A percentile compares a stretch with the other conserved stretches of the same genome.
phyloP scores from a whole-genome alignment of 2,113 vertebrate species.

The Rutilus rutilus region DNA sequence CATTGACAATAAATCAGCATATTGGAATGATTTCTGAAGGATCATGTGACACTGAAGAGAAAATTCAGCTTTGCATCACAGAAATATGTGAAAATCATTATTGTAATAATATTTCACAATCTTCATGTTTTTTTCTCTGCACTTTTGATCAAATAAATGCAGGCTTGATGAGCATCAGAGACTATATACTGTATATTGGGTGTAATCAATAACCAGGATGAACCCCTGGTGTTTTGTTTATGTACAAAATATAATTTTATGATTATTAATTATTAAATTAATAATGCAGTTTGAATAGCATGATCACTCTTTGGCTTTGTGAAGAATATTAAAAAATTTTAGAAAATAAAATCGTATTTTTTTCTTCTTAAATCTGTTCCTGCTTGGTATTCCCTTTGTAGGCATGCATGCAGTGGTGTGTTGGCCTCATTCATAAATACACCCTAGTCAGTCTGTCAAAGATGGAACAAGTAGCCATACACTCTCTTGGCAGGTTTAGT shows the following conservation, averaged over 20 bases:
- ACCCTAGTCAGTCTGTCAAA: slow-evolving; percentile 55
- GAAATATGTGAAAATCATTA: too few species aligned
- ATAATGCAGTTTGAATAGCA: neutral
- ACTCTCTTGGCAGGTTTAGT: slow-evolving; percentile 44
- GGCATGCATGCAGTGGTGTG: slow-evolving; percentile 5
- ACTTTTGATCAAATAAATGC: too few species aligned
- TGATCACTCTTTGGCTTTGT: neutral
- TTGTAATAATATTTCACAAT: too few species aligned
- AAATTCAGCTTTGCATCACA: too few species aligned
- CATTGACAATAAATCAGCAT: too few species aligned
- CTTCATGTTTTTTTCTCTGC: too few species aligned
- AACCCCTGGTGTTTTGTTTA: neutral
- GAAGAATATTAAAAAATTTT: neutral
- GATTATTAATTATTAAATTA: too few species aligned
- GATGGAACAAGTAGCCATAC: slow-evolving; percentile 56
- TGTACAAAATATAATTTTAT: neutral
- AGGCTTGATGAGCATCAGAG: too few species aligned
- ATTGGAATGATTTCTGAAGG: too few species aligned
- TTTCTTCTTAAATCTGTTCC: neutral
- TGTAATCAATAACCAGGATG: too few species aligned
- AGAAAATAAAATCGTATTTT: neutral
- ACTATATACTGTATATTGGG: too few species aligned
- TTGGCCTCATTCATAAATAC: slow-evolving; percentile 31
- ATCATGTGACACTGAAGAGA: too few species aligned
- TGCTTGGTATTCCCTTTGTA: neutral